Base-by-base conservation (phyloP, 2,113 vertebrate genomes). In the Chiloscyllium plagiosum region DNA sequence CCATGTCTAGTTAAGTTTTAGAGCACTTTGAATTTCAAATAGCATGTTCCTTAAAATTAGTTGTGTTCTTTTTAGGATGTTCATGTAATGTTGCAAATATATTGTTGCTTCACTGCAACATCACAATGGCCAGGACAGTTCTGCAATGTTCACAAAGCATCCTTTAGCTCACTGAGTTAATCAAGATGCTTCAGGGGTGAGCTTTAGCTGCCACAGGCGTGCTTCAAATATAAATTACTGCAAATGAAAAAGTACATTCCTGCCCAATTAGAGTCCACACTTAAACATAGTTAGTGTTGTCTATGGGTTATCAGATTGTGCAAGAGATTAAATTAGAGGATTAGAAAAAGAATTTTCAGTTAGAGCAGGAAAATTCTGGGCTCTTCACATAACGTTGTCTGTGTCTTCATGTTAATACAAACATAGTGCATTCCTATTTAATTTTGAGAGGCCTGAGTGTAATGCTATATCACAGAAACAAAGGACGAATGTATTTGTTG, bases 181-280 rank as follows among this genome's bases (percentile, higher is more conserved):
- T 98, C 97, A 96, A 97, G 97, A 97, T 96, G 97, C 98, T 98
- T 97, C 97, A 97, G 97, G 97, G 97, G 97, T 97, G 97, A 96
- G 96, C 97, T 97, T 98, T 98, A 98, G 98, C 98, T 98, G 98
- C 98, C 98, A 97, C 97, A 97, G 97, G 97, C 97, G 97, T 98
- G 98, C 97, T 98, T 98, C 98, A 98, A 97, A 98, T 98, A 98
- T 97, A 98, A 98, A 98, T 98, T 97, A 98, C 97, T 97, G 97
- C 98, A 98, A 98, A 98, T 97, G 97, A 97, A 98, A 97, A 97
- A 97, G 97, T 96, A 97, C 97, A 98, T 98, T 97, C 98, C 97
- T 97, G 97, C 97, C 42, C 98, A 97, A 98, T 98, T 98, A 98
- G 97, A 98, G 93, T 96, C 96, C 97, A 97, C 97, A 97, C 97